These are phyloP conservation scores for Rhyacophila brunnea DNA, from an alignment of 1,140 invertebrate genomes.

Conservation along the genomic window DNA sequence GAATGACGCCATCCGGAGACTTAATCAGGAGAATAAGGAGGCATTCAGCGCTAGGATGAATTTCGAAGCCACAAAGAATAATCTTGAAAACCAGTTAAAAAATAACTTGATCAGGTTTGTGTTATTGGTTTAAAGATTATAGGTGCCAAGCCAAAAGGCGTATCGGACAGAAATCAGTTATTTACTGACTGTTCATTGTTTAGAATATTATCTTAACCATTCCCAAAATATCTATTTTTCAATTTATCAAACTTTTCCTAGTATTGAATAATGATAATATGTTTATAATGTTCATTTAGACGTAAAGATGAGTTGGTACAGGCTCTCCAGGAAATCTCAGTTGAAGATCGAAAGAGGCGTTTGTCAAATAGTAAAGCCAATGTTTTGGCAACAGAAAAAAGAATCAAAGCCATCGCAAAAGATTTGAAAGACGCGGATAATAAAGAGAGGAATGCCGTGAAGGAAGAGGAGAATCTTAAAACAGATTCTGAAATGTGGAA, in stretches of 20 bases:
- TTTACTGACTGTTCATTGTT: not conserved
- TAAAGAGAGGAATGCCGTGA: constrained; percentile 73
- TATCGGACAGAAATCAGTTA: too few species aligned
- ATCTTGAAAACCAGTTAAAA: constrained; percentile 95
- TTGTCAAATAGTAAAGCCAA: constrained; percentile 82
- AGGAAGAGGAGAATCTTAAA: constrained; percentile 67
- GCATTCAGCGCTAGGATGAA: constrained; percentile 94
- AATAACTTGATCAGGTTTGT: constrained; percentile 84
- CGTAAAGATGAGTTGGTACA: constrained; percentile 85
- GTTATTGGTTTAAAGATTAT: too few species aligned
- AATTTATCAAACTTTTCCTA: too few species aligned
- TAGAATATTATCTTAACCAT: not conserved
- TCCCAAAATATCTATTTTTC: too few species aligned
- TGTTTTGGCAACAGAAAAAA: constrained; percentile 73
- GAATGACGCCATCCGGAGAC: constrained; percentile 91
- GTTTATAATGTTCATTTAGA: constrained; percentile 37
- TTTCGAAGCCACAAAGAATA: constrained; percentile 96
- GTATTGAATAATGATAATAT: not conserved
- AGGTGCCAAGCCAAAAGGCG: too few species aligned
- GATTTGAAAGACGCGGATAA: constrained; percentile 67
- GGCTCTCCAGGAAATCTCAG: constrained; percentile 92
- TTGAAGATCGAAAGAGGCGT: constrained; percentile 88
- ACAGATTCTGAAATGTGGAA: constrained; percentile 80
- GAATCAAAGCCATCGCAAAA: constrained; percentile 79
- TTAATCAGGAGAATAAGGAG: constrained; percentile 95